Conservation (phyloP, 2,797 vertebrate genomes). For the Huso huso region DNA sequence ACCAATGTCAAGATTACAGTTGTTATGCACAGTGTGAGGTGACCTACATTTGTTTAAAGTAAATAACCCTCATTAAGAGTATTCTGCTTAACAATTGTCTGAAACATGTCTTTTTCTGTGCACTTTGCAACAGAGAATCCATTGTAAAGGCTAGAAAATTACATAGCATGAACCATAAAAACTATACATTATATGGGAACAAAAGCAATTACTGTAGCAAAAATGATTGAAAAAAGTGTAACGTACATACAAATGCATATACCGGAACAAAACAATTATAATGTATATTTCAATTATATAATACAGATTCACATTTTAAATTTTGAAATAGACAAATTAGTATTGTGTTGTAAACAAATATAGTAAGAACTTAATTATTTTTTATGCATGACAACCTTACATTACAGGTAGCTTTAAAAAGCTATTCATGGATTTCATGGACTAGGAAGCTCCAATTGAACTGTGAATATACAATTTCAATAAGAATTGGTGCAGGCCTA, state of each 20-base stretch:
- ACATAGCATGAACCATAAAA: too few species aligned
- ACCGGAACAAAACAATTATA: slow-evolving; percentile 5
- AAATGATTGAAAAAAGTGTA: slow-evolving; percentile 7
- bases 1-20: too few species aligned
- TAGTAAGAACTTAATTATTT: slow-evolving; percentile 30
- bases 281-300: too few species aligned
- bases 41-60: too few species aligned
- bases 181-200: too few species aligned
- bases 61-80: background rate
- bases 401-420: slow-evolving; percentile 45
- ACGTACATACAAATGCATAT: slow-evolving; percentile 31
- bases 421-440: slow-evolving; percentile 44
- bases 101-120: too few species aligned
- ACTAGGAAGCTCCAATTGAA: slow-evolving; percentile 42
- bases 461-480: slow-evolving; percentile 41
- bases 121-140: background rate
- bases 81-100: too few species aligned
- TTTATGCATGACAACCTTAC: slow-evolving; percentile 36
- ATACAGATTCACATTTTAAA: slow-evolving; percentile 29
- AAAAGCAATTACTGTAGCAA: too few species aligned
- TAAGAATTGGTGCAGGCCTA: slow-evolving; percentile 27
- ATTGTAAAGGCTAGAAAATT: too few species aligned
- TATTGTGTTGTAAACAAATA: slow-evolving; percentile 41
- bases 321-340: slow-evolving; percentile 18
- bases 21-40: too few species aligned